Evolutionary conservation across 1,140 invertebrate species (phyloP).

Genomic region (Orchesella cincta): DNA sequence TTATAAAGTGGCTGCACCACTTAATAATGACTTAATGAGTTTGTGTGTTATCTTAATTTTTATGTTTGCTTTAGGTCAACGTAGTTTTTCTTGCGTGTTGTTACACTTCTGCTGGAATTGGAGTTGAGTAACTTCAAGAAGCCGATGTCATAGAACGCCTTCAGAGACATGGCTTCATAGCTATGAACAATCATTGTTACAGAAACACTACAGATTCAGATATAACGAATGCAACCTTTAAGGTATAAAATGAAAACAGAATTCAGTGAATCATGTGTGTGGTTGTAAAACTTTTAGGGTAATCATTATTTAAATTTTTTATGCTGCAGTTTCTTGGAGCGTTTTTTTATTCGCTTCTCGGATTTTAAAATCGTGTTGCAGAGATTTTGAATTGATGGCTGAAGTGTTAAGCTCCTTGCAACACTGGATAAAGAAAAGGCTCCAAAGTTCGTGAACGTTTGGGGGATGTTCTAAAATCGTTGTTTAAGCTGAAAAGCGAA

Average conservation of each 20-base stretch:
- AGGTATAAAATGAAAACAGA: not conserved
- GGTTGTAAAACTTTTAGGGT: not conserved
- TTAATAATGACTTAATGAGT: not conserved
- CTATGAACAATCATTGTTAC: slow-evolving; percentile 32
- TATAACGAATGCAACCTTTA: slow-evolving; percentile 35
- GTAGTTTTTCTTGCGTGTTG: slow-evolving; percentile 31
- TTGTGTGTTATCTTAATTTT: not conserved
- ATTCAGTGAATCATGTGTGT: not conserved
- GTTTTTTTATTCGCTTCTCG: slow-evolving; percentile 32
- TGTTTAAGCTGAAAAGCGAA: slow-evolving; percentile 35
- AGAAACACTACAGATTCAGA: not conserved
- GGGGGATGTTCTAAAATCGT: slow-evolving; percentile 23
- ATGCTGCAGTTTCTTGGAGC: slow-evolving; percentile 28
- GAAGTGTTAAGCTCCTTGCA: slow-evolving; percentile 26
- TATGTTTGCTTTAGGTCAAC: slow-evolving; percentile 9
- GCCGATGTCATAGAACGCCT: slow-evolving; percentile 29
- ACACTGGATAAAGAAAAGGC: slow-evolving; percentile 34
- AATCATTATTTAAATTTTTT: not conserved
- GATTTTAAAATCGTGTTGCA: slow-evolving; percentile 27
- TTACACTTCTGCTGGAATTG: slow-evolving; percentile 28
- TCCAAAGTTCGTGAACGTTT: slow-evolving; percentile 16
- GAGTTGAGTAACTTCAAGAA: slow-evolving; percentile 7
- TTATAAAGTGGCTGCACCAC: no score
- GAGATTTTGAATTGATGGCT: slow-evolving; percentile 37
- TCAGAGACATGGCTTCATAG: slow-evolving; percentile 30